Percentiles rank a stretch among this genome's conserved stretches.
Evolutionary conservation across 2,113 vertebrate species (phyloP).

Genomic region (Anolis sagrei): DNA sequence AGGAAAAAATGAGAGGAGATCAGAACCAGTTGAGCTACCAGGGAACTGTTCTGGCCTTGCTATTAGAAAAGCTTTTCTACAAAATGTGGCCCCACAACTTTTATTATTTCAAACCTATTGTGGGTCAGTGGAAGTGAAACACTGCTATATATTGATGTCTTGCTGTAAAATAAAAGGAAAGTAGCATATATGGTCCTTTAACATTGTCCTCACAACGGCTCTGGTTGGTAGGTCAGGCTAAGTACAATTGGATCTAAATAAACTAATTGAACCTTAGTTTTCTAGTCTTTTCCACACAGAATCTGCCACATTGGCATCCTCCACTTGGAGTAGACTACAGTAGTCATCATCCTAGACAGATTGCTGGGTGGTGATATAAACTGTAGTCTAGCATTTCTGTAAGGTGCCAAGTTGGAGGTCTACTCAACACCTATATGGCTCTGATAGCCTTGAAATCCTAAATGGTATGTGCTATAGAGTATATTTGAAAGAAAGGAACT

Average conservation of each 20-base stretch:
- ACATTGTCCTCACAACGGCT: neutral
- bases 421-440: neutral
- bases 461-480: neutral
- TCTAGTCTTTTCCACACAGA: neutral
- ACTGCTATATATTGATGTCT: neutral
- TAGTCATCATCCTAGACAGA: neutral
- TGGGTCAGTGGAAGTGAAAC: slow-evolving; percentile 3
- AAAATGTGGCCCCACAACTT: neutral
- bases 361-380: neutral
- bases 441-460: neutral
- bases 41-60: neutral
- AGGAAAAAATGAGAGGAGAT: neutral
- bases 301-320: neutral
- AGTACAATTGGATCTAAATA: neutral
- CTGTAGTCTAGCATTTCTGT: neutral
- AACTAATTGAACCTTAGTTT: neutral
- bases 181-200: neutral
- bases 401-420: neutral
- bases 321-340: neutral
- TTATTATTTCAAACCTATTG: neutral
- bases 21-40: neutral
- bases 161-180: neutral
- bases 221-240: neutral
- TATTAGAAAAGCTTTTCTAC: neutral
- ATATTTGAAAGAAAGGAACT: too few relatives aligned